Evolutionary conservation across 2,888 invertebrate genomes (phyloP).

Genomic region (Plagodis pulveraria): DNA sequence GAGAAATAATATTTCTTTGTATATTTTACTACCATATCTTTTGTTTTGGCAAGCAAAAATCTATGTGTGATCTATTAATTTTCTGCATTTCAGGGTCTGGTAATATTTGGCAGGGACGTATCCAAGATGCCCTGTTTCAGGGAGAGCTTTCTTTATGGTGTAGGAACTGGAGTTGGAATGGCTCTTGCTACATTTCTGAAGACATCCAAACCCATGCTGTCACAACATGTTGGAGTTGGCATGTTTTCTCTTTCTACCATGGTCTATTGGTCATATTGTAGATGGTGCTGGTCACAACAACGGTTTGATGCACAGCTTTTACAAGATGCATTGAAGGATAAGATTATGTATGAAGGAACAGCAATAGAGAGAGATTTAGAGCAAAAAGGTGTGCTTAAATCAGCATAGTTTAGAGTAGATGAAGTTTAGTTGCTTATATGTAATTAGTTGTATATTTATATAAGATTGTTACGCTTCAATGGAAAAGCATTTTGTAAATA

Average conservation of each 20-base stretch:
- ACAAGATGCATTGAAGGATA: constrained; percentile 86
- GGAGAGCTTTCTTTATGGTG: constrained; percentile 90
- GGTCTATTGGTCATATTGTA: constrained; percentile 88
- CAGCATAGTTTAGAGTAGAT: constrained; percentile 47
- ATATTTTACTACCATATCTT: not conserved
- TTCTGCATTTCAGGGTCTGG: constrained; percentile 71
- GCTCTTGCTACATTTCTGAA: constrained; percentile 90
- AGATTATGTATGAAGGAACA: constrained; percentile 87
- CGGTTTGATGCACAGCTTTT: constrained; percentile 87
- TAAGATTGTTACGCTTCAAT: constrained; percentile 1
- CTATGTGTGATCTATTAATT: too few relatives aligned
- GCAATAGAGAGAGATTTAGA: constrained; percentile 76
- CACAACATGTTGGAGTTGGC: constrained; percentile 88
- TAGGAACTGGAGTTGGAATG: constrained; percentile 87
- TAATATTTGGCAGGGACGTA: constrained; percentile 89
- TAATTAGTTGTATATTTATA: not conserved
- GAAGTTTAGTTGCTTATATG: constrained; percentile 2
- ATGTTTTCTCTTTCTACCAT: constrained; percentile 87
- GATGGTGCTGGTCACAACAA: constrained; percentile 88
- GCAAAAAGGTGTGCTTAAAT: constrained; percentile 69
- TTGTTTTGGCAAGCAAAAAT: too few relatives aligned
- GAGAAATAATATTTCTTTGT: too few relatives aligned
- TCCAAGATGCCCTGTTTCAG: constrained; percentile 92
- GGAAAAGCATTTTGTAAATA: constrained; percentile 12
- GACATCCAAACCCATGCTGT: constrained; percentile 87